Evolutionary conservation across 2,888 invertebrate genomes (phyloP).

Genomic region (Alentia gelatinosa): DNA sequence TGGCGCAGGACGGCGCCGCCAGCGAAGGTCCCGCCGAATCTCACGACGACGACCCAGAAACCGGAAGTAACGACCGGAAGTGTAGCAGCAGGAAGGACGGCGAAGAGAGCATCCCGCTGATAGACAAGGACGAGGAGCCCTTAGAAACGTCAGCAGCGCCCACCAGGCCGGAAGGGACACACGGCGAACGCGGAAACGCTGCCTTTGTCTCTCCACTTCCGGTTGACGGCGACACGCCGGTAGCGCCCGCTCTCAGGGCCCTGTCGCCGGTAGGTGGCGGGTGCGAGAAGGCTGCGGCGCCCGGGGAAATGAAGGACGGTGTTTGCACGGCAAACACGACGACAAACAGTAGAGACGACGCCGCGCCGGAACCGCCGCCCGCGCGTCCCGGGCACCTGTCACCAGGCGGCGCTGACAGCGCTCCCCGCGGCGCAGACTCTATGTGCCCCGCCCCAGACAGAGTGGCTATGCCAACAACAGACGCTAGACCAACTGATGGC

Average conservation of each 20-base stretch:
- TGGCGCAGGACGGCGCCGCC: background rate
- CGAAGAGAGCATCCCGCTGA: conserved; percentile 20
- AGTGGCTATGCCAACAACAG: background rate
- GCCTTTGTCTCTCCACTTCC: background rate
- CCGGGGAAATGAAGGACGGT: background rate
- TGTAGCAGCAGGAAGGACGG: background rate
- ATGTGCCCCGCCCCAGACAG: background rate
- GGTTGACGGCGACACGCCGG: background rate
- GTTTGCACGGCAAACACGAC: background rate
- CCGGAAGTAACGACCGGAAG: background rate
- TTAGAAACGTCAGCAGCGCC: background rate
- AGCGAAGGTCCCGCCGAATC: background rate
- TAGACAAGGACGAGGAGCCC: background rate
- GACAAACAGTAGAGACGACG: background rate
- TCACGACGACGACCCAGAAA: background rate
- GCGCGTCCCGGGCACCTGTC: background rate
- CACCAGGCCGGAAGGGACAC: background rate
- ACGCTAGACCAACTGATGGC: background rate
- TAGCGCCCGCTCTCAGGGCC: too few species aligned
- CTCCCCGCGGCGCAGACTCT: background rate
- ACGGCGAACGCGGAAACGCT: background rate
- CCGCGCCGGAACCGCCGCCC: background rate
- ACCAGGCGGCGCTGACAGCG: background rate
- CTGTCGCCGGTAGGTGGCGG: background rate
- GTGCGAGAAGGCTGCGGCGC: background rate